A percentile compares a stretch with the other conserved stretches of the same genome.
These are phyloP conservation scores for Pampus argenteus DNA, from an alignment of 2,797 vertebrate species.

Conservation along the genomic window DNA sequence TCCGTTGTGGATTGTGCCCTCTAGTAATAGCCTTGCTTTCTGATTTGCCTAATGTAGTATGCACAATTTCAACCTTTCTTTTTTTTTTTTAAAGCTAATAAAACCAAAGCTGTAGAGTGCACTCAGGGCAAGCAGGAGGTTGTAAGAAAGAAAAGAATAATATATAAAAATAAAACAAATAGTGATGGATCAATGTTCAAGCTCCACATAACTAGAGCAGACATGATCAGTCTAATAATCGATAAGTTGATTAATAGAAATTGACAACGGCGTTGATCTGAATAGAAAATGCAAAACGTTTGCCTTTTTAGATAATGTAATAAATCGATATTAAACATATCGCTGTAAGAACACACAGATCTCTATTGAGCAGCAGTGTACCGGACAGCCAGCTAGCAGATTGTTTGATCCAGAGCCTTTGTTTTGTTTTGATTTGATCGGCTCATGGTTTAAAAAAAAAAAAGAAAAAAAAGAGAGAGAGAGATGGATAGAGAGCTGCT, in stretches of 20 bases:
- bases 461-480: not conserved
- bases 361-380: too few species aligned
- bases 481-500: constrained; percentile 12
- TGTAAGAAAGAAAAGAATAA: too few species aligned
- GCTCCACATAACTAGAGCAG: not conserved
- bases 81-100: constrained; percentile 13
- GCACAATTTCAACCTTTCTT: not conserved
- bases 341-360: too few species aligned
- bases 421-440: constrained; percentile 49
- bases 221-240: not conserved
- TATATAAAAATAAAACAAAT: too few species aligned
- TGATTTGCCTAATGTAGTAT: constrained; percentile 35
- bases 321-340: too few species aligned
- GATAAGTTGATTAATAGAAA: not conserved
- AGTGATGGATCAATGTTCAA: not conserved
- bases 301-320: too few species aligned
- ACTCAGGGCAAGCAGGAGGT: not conserved
- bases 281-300: not conserved
- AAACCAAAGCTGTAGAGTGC: constrained; percentile 21
- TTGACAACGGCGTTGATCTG: not conserved
- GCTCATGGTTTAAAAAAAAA: constrained; percentile 14
- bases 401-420: constrained; percentile 34
- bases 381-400: constrained; percentile 4
- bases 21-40: constrained; percentile 29
- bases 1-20: constrained; percentile 22